These are phyloP conservation scores for Taurulus bubalis DNA, from an alignment of 2,113 vertebrate species.

Conservation along the genomic window DNA sequence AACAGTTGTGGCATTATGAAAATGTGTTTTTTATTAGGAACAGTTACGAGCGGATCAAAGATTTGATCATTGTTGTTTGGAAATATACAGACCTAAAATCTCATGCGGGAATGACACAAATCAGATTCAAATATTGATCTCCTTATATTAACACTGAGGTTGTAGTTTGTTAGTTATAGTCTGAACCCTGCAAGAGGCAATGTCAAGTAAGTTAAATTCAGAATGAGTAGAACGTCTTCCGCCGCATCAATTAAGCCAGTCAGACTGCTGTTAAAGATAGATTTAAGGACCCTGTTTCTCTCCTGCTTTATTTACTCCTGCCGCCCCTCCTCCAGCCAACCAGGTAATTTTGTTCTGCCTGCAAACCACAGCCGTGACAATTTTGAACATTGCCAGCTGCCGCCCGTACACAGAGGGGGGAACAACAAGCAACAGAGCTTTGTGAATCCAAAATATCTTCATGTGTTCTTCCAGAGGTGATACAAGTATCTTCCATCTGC, in stretches of 20 bases:
- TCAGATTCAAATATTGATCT: slow-evolving; percentile 10
- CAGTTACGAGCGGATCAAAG: neutral
- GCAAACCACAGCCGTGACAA: slow-evolving; percentile 58
- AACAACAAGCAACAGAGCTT: slow-evolving; percentile 38
- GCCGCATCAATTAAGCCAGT: slow-evolving; percentile 5
- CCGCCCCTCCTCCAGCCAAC: slow-evolving; percentile 37
- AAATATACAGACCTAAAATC: neutral
- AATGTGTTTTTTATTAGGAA: neutral
- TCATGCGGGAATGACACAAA: neutral
- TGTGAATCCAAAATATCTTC: slow-evolving; percentile 41
- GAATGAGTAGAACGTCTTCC: neutral
- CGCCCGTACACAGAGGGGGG: slow-evolving; percentile 39
- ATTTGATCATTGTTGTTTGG: neutral
- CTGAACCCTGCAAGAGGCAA: neutral
- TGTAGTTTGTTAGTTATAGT: neutral
- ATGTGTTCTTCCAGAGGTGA: slow-evolving; percentile 15
- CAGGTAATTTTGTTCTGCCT: slow-evolving; percentile 56
- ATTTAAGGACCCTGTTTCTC: slow-evolving; percentile 28
- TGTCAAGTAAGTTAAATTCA: neutral
- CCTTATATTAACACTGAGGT: neutral
- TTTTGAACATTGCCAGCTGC: slow-evolving; percentile 60
- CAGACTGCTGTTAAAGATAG: slow-evolving; percentile 36
- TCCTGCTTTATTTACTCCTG: slow-evolving; percentile 33
- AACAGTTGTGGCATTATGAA: neutral
- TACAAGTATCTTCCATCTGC: slow-evolving; percentile 46